Evolutionary conservation across 2,113 vertebrate species (phyloP).

Genomic region (Scartelaos histophorus): DNA sequence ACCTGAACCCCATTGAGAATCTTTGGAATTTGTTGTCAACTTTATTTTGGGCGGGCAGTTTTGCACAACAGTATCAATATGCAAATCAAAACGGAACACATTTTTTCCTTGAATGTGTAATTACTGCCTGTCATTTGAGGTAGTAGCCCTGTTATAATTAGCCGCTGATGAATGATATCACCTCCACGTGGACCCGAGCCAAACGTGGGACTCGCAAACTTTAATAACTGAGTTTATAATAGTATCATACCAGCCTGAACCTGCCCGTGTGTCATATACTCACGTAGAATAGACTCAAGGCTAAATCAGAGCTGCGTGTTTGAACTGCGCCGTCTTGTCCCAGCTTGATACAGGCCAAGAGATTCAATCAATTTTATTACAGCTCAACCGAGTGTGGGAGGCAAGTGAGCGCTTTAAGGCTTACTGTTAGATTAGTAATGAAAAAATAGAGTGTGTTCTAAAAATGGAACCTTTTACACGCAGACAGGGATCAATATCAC

Average conservation of each 20-base stretch:
- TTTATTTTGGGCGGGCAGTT: too few species aligned
- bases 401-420: background rate
- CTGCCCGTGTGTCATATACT: background rate
- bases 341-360: background rate
- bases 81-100: too few species aligned
- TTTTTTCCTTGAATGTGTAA: background rate
- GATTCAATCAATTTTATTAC: background rate
- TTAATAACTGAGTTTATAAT: background rate
- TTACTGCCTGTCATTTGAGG: background rate
- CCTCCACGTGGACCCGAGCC: background rate
- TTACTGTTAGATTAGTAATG: too few species aligned
- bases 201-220: background rate
- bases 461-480: too few species aligned
- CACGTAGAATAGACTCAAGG: background rate
- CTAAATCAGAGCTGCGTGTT: background rate
- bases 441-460: too few species aligned
- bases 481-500: background rate
- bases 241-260: background rate
- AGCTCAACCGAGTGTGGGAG: background rate
- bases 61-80: too few species aligned
- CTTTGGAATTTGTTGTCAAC: too few species aligned
- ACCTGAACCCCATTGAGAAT: too few species aligned
- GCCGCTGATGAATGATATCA: background rate
- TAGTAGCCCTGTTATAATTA: background rate
- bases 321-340: background rate